These are phyloP conservation scores for Tanytarsus gracilentus DNA, from an alignment of 2,888 invertebrate genomes.

Conservation along the genomic window DNA sequence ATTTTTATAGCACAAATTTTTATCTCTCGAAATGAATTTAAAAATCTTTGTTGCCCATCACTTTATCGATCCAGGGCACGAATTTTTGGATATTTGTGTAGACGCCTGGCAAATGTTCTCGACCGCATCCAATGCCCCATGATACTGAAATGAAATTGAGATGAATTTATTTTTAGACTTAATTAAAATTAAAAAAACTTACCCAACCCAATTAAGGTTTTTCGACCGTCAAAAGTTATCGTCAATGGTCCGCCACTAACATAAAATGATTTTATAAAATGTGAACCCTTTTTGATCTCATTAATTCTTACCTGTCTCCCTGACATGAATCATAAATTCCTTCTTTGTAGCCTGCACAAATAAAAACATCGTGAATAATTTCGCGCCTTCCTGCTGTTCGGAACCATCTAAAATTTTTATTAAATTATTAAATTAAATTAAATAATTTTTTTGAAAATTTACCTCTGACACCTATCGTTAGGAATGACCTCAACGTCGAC, in stretches of 20 bases:
- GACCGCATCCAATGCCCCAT: constrained; percentile 86
- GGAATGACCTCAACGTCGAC: constrained; percentile 80
- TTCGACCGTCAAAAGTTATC: constrained; percentile 71
- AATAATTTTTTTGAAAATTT: not conserved
- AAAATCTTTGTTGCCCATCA: constrained; percentile 50
- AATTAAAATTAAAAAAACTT: too few relatives aligned
- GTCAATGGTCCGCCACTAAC: constrained; percentile 72
- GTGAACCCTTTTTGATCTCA: too few relatives aligned
- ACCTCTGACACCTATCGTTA: constrained; percentile 74
- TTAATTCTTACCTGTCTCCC: constrained; percentile 47
- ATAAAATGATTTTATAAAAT: not conserved
- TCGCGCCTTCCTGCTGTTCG: constrained; percentile 80
- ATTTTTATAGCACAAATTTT: not conserved
- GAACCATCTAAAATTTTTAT: constrained; percentile 57
- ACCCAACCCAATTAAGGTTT: constrained; percentile 79
- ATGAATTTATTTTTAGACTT: constrained; percentile 39
- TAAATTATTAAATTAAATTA: not conserved
- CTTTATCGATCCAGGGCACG: constrained; percentile 83
- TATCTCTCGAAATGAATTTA: constrained; percentile 35
- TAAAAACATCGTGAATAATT: constrained; percentile 86
- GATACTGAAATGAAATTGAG: constrained; percentile 42
- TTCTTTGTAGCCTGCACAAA: constrained; percentile 89
- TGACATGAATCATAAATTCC: constrained; percentile 66
- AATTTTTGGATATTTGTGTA: constrained; percentile 90
- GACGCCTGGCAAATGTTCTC: constrained; percentile 82